phyloP scores from a whole-genome alignment of 2,888 invertebrate genomes.

The Lasioglossum figueresi region DNA sequence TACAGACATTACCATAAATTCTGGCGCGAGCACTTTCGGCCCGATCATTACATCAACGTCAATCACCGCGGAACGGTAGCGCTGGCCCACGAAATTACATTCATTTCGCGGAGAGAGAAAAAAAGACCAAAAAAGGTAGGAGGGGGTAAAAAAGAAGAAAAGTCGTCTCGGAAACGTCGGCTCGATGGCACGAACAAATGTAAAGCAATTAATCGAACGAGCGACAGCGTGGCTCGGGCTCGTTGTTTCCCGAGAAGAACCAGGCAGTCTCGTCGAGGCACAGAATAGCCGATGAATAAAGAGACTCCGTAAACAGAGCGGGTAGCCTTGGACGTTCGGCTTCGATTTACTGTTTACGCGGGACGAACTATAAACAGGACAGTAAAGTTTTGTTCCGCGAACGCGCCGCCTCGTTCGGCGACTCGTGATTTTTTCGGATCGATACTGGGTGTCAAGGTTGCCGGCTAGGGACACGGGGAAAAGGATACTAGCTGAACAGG shows the following conservation, averaged over 20 bases:
- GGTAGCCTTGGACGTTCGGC: constrained; percentile 11
- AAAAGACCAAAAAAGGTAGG: neutral
- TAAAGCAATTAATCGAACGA: constrained; percentile 49
- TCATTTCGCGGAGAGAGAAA: neutral
- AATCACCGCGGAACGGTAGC: constrained; percentile 2
- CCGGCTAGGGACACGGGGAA: neutral
- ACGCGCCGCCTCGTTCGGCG: neutral
- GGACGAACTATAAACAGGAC: constrained; percentile 10
- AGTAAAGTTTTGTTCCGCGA: constrained; percentile 24
- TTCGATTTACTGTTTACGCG: constrained; percentile 39
- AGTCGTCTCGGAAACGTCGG: constrained; percentile 11
- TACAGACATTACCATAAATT: constrained; percentile 12
- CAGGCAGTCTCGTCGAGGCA: constrained; percentile 15
- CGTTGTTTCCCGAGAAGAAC: constrained; percentile 32
- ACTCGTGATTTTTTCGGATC: constrained; percentile 36
- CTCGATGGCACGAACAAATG: constrained; percentile 13
- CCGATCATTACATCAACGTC: constrained; percentile 23
- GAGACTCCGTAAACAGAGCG: constrained; percentile 24
- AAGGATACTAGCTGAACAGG: neutral
- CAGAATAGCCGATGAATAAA: constrained; percentile 26
- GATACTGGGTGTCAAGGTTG: constrained; percentile 52
- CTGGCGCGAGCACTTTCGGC: neutral
- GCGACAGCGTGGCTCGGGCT: constrained; percentile 27
- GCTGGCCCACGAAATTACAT: neutral
- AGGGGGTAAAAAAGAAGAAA: neutral